Conservation (phyloP, 2,797 vertebrate genomes). For the Hapalemur alaotrensis region DNA sequence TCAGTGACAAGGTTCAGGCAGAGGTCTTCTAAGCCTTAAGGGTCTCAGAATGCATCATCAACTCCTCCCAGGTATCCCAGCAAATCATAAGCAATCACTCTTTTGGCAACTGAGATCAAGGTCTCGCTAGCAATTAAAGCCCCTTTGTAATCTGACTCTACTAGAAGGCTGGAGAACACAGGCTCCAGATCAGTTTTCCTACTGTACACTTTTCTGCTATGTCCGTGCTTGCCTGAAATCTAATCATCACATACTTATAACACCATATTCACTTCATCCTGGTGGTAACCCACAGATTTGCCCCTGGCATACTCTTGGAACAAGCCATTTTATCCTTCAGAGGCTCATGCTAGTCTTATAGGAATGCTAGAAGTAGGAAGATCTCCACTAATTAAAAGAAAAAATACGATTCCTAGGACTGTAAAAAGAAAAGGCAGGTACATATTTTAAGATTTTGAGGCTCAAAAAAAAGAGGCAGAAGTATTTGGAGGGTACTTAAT, state of each 20-base stretch:
- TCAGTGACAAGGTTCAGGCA: background rate
- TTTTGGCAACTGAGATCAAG: background rate
- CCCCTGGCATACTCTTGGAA: background rate
- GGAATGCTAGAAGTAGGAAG: background rate
- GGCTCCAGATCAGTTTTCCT: background rate
- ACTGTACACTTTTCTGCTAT: background rate
- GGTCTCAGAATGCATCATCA: background rate
- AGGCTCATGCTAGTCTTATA: background rate
- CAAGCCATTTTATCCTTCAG: background rate
- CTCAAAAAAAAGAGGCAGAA: background rate
- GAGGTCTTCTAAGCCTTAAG: background rate
- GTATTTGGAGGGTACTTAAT: background rate
- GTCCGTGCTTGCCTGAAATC: background rate
- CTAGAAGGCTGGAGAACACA: background rate
- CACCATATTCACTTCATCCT: background rate
- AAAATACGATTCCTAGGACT: background rate
- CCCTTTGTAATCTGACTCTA: background rate
- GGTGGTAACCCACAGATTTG: background rate
- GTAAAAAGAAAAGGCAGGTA: background rate
- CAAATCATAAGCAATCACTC: background rate
- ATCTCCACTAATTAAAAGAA: background rate
- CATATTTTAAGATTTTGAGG: conserved; percentile 17
- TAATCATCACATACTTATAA: background rate
- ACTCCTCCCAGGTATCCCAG: background rate
- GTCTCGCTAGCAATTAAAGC: background rate